Evolutionary conservation across 2,797 vertebrate species (phyloP), one percentile per base, ranked within the genome.

Genomic region (Loris lydekkerianus): DNA sequence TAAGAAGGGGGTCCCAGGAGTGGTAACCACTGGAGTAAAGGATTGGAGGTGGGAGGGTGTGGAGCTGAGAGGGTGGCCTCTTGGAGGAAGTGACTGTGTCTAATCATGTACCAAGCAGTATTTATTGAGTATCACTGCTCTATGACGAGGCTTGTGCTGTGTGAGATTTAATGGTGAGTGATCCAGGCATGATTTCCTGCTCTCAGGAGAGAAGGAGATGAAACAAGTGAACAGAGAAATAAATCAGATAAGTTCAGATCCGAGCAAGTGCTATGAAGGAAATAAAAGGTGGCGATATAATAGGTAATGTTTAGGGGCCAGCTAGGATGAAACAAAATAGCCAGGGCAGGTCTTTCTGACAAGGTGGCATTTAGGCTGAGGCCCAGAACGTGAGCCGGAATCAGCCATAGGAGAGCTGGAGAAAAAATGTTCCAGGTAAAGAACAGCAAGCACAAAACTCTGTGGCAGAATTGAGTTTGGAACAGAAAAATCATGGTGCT

Each of bases 51-150:
- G 27, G 80, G 34, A 69, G 31, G 65, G 37, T 78, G 21, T 46
- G 60, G 85, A 86, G 69, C 72, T 85, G 84, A 82, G 75, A 80
- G 37, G 21, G 37, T 49, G 49, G 27, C 65, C 14, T 63, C 40
- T 93, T 88, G 37, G 89, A 83, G 77, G 92, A 76, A 56, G 46
- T 15, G 49, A 53, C 91, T 82, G 25, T 86, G 69, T 93, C 80
- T 94, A 43, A 70, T 82, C 85, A 88, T 81, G 53, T 60, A 46
- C 80, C 78, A 72, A 53, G 85, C 56, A 37, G 0, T 76, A 31
- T 92, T 90, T 96, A 23, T 76, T 34, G 11, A 60, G 70, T 61
- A 43, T 37, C 46, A 10, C 56, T 34, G 7, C 18, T 86, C 60
- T 37, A 70, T 83, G 92, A 91, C 10, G 13, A 87, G 10, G 60